phyloP scores from a whole-genome alignment of 2,797 vertebrate genomes.

The Apogon hyalosoma region DNA sequence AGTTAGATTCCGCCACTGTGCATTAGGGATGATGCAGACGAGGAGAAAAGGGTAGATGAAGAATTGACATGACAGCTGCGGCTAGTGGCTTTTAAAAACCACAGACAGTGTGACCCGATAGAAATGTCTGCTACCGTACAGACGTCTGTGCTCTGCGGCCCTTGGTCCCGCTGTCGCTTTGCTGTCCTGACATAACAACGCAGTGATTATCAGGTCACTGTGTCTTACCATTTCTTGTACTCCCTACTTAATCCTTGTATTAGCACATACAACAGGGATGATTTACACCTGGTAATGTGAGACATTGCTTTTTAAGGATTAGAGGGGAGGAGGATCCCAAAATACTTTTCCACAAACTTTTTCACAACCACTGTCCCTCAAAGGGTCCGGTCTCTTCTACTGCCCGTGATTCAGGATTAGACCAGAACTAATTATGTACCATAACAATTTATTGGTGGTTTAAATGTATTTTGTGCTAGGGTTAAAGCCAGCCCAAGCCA shows the following conservation, averaged over 20 bases:
- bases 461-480: no score
- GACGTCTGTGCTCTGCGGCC: slow-evolving; percentile 14
- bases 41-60: slow-evolving; percentile 28
- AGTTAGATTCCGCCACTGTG: background rate
- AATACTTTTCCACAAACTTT: slow-evolving; percentile 50
- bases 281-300: slow-evolving; percentile 41
- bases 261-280: slow-evolving; percentile 1
- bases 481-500: no score
- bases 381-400: slow-evolving; percentile 1
- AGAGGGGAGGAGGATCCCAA: slow-evolving; percentile 44
- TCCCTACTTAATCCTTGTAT: slow-evolving; percentile 1
- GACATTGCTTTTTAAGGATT: slow-evolving; percentile 57
- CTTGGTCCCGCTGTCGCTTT: slow-evolving; percentile 27
- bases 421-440: slow-evolving; percentile 1
- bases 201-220: slow-evolving; percentile 25
- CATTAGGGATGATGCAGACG: slow-evolving; percentile 24
- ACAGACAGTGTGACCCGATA: background rate
- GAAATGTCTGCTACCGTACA: slow-evolving; percentile 10
- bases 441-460: slow-evolving; percentile 3
- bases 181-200: slow-evolving; percentile 19
- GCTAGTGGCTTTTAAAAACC: slow-evolving; percentile 23
- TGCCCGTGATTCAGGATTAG: slow-evolving; percentile 9
- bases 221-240: slow-evolving; percentile 10
- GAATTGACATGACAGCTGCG: slow-evolving; percentile 36
- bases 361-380: slow-evolving; percentile 24